Percentiles rank a stretch among this genome's conserved stretches.
Conservation (phyloP, 2,797 vertebrate species). For the Phaenicophaeus curvirostris region DNA sequence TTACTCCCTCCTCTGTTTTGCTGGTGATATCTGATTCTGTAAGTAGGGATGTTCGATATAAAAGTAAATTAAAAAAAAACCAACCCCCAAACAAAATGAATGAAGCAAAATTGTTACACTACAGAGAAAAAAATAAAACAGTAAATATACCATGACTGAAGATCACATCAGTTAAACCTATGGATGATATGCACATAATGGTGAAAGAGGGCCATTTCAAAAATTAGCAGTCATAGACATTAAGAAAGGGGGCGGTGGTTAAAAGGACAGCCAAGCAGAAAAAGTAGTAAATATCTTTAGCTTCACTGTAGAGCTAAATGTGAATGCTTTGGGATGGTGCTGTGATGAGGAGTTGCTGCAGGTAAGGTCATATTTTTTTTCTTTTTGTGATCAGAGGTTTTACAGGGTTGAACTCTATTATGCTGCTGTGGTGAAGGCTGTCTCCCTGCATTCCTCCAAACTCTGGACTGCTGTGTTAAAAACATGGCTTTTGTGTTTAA, state of each 20-base stretch:
- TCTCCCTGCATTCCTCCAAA: not conserved
- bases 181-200: not conserved
- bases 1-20: not conserved
- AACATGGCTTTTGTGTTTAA: not conserved
- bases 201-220: not conserved
- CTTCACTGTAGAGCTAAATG: not conserved
- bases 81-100: not conserved
- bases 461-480: not conserved
- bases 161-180: not conserved
- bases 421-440: not conserved
- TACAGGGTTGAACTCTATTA: not conserved
- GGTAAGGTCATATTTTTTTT: not conserved
- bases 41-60: not conserved
- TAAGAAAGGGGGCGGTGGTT: not conserved
- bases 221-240: not conserved
- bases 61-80: not conserved
- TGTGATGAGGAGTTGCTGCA: not conserved
- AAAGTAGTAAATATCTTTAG: not conserved
- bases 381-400: not conserved
- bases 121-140: not conserved
- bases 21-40: not conserved
- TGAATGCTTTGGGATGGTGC: not conserved
- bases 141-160: not conserved
- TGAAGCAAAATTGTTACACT: not conserved
- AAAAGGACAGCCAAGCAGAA: not conserved